phyloP scores from a whole-genome alignment of 2,888 invertebrate genomes.

The Apoda limacodes region DNA sequence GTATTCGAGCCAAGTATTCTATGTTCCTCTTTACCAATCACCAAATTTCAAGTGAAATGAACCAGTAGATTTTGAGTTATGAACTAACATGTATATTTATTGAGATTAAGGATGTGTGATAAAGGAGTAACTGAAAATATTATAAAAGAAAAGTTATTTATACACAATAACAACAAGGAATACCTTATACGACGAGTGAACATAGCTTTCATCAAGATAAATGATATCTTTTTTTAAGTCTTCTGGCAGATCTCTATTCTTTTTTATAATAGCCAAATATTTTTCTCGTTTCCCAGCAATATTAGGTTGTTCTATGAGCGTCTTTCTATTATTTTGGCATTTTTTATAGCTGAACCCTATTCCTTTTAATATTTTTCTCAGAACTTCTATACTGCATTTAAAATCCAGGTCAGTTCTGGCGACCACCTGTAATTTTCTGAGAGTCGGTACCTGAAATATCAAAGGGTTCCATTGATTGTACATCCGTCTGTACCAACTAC shows the following conservation, averaged over 20 bases:
- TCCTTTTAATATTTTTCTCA: slow-evolving; percentile 8
- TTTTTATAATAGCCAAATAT: slow-evolving; percentile 12
- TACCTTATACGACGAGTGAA: slow-evolving; percentile 17
- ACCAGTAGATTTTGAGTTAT: no score
- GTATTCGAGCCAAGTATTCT: slow-evolving; percentile 19
- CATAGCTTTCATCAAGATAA: slow-evolving; percentile 25
- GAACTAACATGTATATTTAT: no score
- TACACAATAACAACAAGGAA: no score
- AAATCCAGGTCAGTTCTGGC: slow-evolving; percentile 11
- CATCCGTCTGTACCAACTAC: no score
- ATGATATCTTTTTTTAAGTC: slow-evolving; percentile 19
- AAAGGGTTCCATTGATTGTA: no score
- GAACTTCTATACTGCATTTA: slow-evolving; percentile 11
- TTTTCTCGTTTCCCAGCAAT: slow-evolving; percentile 11
- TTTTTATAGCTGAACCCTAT: slow-evolving; percentile 14
- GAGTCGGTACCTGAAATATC: slow-evolving; percentile 7
- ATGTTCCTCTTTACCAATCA: slow-evolving; percentile 19
- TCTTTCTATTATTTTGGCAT: slow-evolving; percentile 8
- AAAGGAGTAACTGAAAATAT: no score
- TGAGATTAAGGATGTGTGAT: no score
- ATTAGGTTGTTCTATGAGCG: slow-evolving; percentile 12
- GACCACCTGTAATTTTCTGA: slow-evolving; percentile 9
- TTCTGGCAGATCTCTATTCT: slow-evolving; percentile 10
- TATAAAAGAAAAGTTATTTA: no score
- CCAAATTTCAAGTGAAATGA: no score